Conservation (phyloP, 2,888 invertebrate species). For the Scaeva pyrastri region DNA sequence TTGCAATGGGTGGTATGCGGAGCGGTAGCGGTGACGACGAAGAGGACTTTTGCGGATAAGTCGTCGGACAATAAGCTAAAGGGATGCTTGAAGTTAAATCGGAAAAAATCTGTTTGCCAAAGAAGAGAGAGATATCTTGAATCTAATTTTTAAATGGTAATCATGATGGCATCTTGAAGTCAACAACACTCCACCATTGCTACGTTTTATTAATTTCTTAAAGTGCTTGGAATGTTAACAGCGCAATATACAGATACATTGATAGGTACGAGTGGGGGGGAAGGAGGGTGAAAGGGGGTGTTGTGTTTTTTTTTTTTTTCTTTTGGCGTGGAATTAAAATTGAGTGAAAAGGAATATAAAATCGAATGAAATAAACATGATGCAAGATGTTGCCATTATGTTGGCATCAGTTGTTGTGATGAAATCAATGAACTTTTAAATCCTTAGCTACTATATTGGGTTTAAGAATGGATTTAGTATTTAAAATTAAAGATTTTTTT, state of each 20-base stretch:
- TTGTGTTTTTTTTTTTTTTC: too few species aligned
- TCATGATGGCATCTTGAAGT: conserved; percentile 67
- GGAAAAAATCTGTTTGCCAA: conserved; percentile 64
- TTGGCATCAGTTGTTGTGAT: neutral
- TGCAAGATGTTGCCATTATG: conserved; percentile 4
- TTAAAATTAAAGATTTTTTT: too few species aligned
- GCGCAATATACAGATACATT: too few species aligned
- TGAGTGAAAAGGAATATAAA: conserved; percentile 17
- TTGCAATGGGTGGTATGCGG: neutral
- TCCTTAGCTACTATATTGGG: too few species aligned
- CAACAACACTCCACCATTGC: conserved; percentile 51
- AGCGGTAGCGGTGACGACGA: too few species aligned
- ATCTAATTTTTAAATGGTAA: conserved; percentile 63
- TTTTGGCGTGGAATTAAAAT: conserved; percentile 11
- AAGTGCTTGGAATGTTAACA: conserved; percentile 18
- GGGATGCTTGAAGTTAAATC: conserved; percentile 54
- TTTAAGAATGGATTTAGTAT: too few species aligned
- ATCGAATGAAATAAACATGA: conserved; percentile 27
- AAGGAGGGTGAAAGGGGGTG: neutral
- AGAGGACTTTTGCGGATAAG: conserved; percentile 17
- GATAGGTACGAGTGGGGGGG: too few species aligned
- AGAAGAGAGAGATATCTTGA: conserved; percentile 68
- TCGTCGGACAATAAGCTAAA: conserved; percentile 28
- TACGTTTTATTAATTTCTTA: conserved; percentile 28
- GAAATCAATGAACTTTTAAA: neutral